Evolutionary conservation across 2,113 vertebrate species (phyloP).

Genomic region (Strigops habroptila): DNA sequence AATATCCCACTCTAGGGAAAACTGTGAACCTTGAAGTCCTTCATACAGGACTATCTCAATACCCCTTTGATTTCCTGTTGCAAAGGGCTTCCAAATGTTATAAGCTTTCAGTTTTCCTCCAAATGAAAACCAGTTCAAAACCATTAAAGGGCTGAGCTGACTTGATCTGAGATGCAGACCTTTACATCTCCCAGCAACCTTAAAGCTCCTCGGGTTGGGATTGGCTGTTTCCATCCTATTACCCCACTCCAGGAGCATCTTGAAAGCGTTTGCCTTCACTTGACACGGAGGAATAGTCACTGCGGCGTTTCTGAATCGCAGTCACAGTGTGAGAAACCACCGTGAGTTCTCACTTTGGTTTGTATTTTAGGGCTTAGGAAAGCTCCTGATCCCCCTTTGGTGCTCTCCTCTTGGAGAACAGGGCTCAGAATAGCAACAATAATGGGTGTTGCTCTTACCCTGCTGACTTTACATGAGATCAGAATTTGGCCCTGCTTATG

Average conservation of each 20-base stretch:
- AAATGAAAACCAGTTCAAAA: slow-evolving; percentile 52
- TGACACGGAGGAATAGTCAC: neutral
- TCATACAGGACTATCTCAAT: slow-evolving; percentile 5
- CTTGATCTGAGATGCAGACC: neutral
- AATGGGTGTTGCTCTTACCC: neutral
- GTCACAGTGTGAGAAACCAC: neutral
- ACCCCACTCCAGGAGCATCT: neutral
- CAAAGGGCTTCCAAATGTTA: slow-evolving; percentile 62
- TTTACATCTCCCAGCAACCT: neutral
- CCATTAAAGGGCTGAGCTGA: slow-evolving; percentile 5
- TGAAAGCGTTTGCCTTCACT: neutral
- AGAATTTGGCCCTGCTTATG: neutral
- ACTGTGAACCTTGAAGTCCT: slow-evolving; percentile 27
- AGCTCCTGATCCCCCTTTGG: neutral
- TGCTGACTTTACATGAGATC: neutral
- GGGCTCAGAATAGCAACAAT: neutral
- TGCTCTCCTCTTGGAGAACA: neutral
- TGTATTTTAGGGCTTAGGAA: neutral
- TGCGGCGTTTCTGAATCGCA: neutral
- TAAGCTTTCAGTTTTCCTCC: neutral
- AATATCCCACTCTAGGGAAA: slow-evolving; percentile 18
- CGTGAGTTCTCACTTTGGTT: accelerated
- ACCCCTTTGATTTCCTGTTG: slow-evolving; percentile 45
- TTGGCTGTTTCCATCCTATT: accelerated
- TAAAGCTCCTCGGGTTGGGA: accelerated